These are phyloP conservation scores for Brachypteracias leptosomus DNA, from an alignment of 2,113 vertebrate genomes.

Conservation along the genomic window DNA sequence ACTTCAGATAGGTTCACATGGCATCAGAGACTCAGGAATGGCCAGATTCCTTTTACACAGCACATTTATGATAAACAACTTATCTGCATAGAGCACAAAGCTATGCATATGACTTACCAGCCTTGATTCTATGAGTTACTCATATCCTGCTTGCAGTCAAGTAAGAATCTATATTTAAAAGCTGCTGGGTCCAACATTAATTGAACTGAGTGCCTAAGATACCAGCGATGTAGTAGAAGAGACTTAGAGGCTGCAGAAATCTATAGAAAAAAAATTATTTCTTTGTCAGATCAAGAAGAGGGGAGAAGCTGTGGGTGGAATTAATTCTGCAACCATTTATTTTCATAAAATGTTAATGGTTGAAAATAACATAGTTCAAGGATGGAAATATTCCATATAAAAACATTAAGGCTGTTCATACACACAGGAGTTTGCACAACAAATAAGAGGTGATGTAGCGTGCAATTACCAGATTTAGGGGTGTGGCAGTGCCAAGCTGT, in stretches of 20 bases:
- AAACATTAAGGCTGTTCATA: constrained; percentile 12
- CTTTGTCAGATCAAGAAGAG: constrained; percentile 11
- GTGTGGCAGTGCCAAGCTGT: constrained; percentile 44
- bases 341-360: constrained; percentile 50
- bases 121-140: not conserved
- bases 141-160: not conserved
- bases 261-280: not conserved
- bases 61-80: not conserved
- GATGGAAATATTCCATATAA: constrained; percentile 47
- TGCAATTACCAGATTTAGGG: constrained; percentile 66
- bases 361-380: constrained; percentile 18
- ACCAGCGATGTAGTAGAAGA: not conserved
- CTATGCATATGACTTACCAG: not conserved
- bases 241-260: not conserved
- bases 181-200: not conserved
- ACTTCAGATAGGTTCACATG: not conserved
- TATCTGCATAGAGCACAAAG: not conserved
- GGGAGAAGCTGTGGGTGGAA: constrained; percentile 31
- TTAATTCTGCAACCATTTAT: constrained; percentile 51
- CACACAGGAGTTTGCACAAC: constrained; percentile 20
- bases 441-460: constrained; percentile 44
- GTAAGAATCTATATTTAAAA: not conserved
- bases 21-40: not conserved
- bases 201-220: not conserved
- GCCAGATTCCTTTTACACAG: not conserved